A percentile compares a stretch with the other conserved stretches of the same genome.
Conservation (phyloP, 2,888 invertebrate genomes). For the Agrypnus murinus region DNA sequence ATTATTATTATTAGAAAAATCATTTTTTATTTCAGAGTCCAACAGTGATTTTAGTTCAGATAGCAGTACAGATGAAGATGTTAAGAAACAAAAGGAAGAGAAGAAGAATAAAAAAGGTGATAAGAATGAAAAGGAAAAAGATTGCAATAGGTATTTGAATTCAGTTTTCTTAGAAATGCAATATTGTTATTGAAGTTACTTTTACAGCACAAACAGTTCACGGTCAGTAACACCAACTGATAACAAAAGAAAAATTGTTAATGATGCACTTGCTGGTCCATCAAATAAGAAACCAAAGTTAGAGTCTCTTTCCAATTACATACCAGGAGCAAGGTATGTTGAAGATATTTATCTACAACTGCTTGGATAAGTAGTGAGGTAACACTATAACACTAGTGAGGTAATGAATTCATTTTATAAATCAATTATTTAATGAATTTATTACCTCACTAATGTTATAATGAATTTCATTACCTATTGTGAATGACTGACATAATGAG, state of each 20-base stretch:
- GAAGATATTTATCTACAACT: not conserved
- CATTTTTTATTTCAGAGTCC: slow-evolving; percentile 72
- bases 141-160: slow-evolving; percentile 66
- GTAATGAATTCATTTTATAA: too few relatives aligned
- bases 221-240: slow-evolving; percentile 73
- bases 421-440: too few relatives aligned
- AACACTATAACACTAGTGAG: too few relatives aligned
- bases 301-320: slow-evolving; percentile 71
- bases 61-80: slow-evolving; percentile 80
- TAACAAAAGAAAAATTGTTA: slow-evolving; percentile 68
- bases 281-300: slow-evolving; percentile 75
- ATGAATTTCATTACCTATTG: too few relatives aligned
- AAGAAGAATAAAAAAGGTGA: slow-evolving; percentile 70
- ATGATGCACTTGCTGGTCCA: slow-evolving; percentile 70
- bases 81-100: slow-evolving; percentile 75
- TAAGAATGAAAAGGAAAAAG: slow-evolving; percentile 69
- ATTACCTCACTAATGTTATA: too few relatives aligned
- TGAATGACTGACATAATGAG: too few relatives aligned
- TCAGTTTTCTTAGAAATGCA: not conserved
- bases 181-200: too few relatives aligned
- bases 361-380: slow-evolving; percentile 61
- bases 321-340: slow-evolving; percentile 72
- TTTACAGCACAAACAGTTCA: slow-evolving; percentile 73
- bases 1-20: too few relatives aligned
- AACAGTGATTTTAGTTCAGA: slow-evolving; percentile 84